phyloP scores from a whole-genome alignment of 1,140 invertebrate species.

The Camponotus pennsylvanicus region DNA sequence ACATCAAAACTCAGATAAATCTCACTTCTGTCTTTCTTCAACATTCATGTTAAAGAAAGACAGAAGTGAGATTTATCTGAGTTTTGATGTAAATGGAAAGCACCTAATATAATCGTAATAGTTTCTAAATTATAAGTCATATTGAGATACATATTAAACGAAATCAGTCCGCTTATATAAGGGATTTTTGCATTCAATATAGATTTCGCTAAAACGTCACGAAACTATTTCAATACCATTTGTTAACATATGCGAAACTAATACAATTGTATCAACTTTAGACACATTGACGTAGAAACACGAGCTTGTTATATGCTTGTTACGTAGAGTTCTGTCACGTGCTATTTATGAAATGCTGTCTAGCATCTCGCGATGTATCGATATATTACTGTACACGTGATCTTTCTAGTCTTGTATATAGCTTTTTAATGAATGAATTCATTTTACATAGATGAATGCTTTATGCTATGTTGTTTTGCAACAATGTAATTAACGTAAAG shows the following conservation, averaged over 20 bases:
- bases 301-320: not conserved
- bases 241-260: not conserved
- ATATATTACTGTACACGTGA: not conserved
- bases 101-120: not conserved
- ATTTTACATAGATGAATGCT: not conserved
- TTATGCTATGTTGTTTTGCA: not conserved
- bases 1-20: too few species aligned
- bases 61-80: too few species aligned
- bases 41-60: too few species aligned
- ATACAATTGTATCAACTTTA: not conserved
- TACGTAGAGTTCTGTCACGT: slow-evolving; percentile 1
- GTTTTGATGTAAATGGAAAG: too few species aligned
- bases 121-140: not conserved
- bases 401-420: not conserved
- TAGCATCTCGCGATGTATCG: not conserved
- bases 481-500: not conserved
- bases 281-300: not conserved
- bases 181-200: not conserved
- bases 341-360: not conserved
- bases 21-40: too few species aligned
- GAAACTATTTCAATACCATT: not conserved
- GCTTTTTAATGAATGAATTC: not conserved
- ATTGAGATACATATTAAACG: not conserved
- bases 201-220: not conserved
- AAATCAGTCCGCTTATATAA: not conserved